Evolutionary conservation across 2,113 vertebrate species (phyloP).

Genomic region (Trematocara unimaculatum): DNA sequence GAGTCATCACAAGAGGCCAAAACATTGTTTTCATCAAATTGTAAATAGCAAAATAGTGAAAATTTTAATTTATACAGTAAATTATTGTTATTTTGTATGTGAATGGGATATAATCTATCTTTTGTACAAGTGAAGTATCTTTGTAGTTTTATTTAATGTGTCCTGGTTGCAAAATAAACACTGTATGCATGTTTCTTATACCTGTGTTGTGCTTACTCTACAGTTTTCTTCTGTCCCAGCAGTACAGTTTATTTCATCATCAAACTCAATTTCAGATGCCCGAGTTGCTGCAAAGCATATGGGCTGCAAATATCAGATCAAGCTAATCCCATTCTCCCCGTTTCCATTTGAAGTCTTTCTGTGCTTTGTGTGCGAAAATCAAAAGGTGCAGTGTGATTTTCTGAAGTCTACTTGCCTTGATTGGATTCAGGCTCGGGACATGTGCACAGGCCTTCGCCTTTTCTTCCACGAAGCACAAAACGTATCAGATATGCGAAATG

Average conservation of each 20-base stretch:
- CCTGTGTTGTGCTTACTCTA: background rate
- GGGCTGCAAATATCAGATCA: background rate
- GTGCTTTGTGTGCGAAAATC: background rate
- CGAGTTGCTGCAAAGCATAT: background rate
- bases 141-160: constrained; percentile 81
- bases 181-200: constrained; percentile 78
- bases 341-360: background rate
- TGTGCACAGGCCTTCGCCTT: background rate
- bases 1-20: constrained; percentile 1
- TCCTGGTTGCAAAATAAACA: constrained; percentile 77
- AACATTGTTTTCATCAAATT: constrained; percentile 64
- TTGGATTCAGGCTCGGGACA: background rate
- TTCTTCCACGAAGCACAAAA: background rate
- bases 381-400: background rate
- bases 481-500: constrained; percentile 60
- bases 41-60: constrained; percentile 75
- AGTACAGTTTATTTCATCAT: background rate
- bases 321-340: background rate
- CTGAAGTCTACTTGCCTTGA: background rate
- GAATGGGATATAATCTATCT: constrained; percentile 79
- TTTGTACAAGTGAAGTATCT: constrained; percentile 78
- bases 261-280: background rate
- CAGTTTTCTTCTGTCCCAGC: background rate
- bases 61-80: constrained; percentile 83
- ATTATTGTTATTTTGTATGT: constrained; percentile 81